A percentile compares a stretch with the other conserved stretches of the same genome.
Conservation (phyloP, 2,797 vertebrate genomes). For the Acanthornis magna region DNA sequence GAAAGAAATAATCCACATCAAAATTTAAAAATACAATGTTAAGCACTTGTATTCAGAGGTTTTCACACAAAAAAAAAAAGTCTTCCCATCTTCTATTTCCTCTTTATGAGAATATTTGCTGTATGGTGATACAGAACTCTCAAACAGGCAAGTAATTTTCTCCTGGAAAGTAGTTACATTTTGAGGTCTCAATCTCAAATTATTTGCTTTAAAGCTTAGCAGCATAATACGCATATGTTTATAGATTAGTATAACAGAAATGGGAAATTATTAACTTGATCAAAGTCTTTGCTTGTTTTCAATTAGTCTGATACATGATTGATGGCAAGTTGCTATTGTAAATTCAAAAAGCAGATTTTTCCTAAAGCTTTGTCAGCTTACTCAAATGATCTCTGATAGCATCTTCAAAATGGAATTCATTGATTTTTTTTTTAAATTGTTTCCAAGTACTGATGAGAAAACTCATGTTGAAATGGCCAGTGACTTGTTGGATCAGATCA, state of each 20-base stretch:
- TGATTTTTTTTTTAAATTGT: neutral
- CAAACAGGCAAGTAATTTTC: neutral
- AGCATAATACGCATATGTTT: neutral
- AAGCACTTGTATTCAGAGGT: neutral
- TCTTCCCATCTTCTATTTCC: neutral
- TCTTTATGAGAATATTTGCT: neutral
- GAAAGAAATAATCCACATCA: neutral
- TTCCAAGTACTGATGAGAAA: neutral
- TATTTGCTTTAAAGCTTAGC: neutral
- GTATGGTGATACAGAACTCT: neutral
- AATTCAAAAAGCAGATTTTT: neutral
- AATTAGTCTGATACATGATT: neutral
- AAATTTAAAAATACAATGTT: neutral
- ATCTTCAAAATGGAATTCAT: neutral
- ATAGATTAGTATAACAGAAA: neutral
- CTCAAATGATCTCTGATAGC: neutral
- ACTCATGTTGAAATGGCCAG: neutral
- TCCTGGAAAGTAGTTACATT: neutral
- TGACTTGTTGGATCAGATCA: neutral
- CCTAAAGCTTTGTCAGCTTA: neutral
- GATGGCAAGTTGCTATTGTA: neutral
- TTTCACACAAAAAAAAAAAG: neutral
- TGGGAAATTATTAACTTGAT: neutral
- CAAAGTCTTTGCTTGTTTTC: neutral
- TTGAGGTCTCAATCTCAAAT: neutral